Evolutionary conservation across 2,797 vertebrate species (phyloP).

Genomic region (Mycteria americana): DNA sequence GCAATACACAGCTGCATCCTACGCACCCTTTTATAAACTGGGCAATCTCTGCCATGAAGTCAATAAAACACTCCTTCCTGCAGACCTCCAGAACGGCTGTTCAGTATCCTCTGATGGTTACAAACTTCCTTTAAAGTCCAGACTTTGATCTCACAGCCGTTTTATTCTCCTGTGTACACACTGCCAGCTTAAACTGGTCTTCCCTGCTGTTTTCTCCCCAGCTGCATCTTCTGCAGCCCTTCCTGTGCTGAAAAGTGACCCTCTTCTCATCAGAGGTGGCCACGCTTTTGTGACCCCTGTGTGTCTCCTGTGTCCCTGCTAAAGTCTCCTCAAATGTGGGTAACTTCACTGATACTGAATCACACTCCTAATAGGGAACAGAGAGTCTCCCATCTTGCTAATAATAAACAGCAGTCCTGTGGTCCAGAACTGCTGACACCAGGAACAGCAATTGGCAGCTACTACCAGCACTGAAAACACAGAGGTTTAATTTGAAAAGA

Average conservation of each 20-base stretch:
- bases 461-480: not conserved
- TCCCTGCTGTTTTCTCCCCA: not conserved
- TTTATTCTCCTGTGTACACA: not conserved
- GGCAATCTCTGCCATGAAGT: not conserved
- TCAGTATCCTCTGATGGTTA: not conserved
- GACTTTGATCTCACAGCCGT: not conserved
- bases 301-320: not conserved
- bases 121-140: not conserved
- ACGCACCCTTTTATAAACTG: not conserved
- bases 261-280: not conserved
- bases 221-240: not conserved
- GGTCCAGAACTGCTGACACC: not conserved
- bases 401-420: not conserved
- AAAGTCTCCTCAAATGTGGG: not conserved
- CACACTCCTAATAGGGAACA: rapidly evolving
- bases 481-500: not conserved
- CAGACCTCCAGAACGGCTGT: not conserved
- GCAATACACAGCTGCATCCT: not conserved
- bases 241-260: not conserved
- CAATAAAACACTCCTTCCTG: not conserved
- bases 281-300: not conserved
- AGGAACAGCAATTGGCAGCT: not conserved
- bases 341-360: not conserved
- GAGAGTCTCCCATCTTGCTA: not conserved
- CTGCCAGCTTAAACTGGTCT: not conserved